A percentile compares a stretch with the other conserved stretches of the same genome.
These are phyloP conservation scores for Tetrao urogallus DNA, from an alignment of 2,113 vertebrate species.

Conservation along the genomic window DNA sequence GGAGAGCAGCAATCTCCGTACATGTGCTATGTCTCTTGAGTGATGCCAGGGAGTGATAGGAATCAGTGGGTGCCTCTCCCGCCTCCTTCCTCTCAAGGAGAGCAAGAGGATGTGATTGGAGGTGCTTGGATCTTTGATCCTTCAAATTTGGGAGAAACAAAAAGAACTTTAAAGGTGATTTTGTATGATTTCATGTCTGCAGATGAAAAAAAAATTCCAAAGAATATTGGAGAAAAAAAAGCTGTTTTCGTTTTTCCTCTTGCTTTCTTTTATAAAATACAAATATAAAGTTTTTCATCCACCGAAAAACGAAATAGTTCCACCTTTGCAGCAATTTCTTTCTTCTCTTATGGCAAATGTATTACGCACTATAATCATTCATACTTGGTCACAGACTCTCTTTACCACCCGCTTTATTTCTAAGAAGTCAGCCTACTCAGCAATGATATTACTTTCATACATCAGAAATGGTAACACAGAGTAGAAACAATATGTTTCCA, in stretches of 20 bases:
- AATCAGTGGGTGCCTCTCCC: background rate
- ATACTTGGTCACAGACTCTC: background rate
- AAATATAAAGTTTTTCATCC: background rate
- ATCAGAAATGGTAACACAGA: background rate
- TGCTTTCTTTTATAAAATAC: background rate
- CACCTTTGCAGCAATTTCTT: background rate
- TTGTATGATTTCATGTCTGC: background rate
- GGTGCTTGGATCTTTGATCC: background rate
- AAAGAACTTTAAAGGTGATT: background rate
- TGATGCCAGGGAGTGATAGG: rapidly evolving
- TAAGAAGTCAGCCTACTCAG: background rate
- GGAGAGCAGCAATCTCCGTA: background rate
- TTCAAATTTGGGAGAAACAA: background rate
- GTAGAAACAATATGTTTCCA: background rate
- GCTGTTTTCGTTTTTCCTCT: background rate
- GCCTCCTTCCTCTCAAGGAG: background rate
- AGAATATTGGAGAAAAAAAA: background rate
- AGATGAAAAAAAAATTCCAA: background rate
- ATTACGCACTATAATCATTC: background rate
- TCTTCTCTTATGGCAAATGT: background rate
- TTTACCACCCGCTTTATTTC: background rate
- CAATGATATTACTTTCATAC: background rate
- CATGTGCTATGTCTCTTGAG: background rate
- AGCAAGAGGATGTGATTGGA: background rate
- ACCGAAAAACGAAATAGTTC: background rate